Evolutionary conservation across 2,888 invertebrate species (phyloP).

Genomic region (Melangyna quadrimaculata): DNA sequence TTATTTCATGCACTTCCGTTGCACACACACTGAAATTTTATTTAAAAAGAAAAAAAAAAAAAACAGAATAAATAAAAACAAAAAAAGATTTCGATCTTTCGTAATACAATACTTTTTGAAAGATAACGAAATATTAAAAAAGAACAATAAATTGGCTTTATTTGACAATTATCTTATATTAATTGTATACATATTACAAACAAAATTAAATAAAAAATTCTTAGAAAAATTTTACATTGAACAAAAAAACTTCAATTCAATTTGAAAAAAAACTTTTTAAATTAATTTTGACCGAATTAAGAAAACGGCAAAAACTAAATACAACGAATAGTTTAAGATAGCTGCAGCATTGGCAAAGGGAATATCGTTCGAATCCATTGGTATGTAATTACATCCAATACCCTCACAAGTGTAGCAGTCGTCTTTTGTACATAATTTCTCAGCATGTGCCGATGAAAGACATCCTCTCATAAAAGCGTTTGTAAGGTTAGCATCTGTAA

Average conservation of each 20-base stretch:
- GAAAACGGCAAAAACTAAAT: slow-evolving; percentile 71
- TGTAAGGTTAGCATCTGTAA: slow-evolving; percentile 33
- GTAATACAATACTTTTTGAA: slow-evolving; percentile 25
- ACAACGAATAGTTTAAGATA: slow-evolving; percentile 68
- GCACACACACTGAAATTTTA: slow-evolving; percentile 39
- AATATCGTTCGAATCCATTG: slow-evolving; percentile 73
- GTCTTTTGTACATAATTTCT: slow-evolving; percentile 75
- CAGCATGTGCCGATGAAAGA: slow-evolving; percentile 74
- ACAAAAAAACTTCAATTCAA: slow-evolving; percentile 1
- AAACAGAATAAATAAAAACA: slow-evolving; percentile 36
- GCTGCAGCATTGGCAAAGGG: slow-evolving; percentile 76
- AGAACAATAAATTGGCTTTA: background rate
- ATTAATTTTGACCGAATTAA: slow-evolving; percentile 43
- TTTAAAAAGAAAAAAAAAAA: too few species aligned
- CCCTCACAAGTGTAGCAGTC: slow-evolving; percentile 78
- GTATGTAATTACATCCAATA: slow-evolving; percentile 77
- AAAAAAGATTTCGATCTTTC: slow-evolving; percentile 6
- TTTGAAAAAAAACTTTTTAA: background rate
- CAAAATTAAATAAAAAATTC: background rate
- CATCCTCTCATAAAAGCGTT: slow-evolving; percentile 78
- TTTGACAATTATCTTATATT: background rate
- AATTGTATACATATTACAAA: background rate
- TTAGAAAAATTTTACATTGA: slow-evolving; percentile 19
- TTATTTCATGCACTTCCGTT: slow-evolving; percentile 62
- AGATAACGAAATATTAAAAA: background rate